A percentile compares a stretch with the other conserved stretches of the same genome.
Evolutionary conservation across 2,888 invertebrate species (phyloP).

Genomic region (Zygogramma bicolorata): DNA sequence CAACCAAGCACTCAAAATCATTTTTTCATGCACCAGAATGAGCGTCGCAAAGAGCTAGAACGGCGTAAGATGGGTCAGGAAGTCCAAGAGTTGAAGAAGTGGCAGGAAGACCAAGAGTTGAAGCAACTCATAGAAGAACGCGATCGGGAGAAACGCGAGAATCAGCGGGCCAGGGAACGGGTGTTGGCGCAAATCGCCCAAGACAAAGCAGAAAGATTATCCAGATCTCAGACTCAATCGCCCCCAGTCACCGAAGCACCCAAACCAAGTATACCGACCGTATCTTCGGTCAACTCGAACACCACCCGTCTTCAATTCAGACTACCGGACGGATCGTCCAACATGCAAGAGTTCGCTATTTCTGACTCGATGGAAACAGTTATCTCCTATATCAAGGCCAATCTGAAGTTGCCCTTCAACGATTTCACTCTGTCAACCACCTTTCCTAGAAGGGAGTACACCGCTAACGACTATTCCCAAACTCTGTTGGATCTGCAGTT

Average conservation of each 20-base stretch:
- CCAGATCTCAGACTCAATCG: constrained; percentile 56
- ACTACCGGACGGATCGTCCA: constrained; percentile 83
- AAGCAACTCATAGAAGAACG: constrained; percentile 80
- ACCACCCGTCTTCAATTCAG: constrained; percentile 86
- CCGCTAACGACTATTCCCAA: constrained; percentile 68
- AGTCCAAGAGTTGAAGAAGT: constrained; percentile 77
- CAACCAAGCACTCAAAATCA: not conserved
- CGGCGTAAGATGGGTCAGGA: constrained; percentile 81
- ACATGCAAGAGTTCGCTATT: constrained; percentile 80
- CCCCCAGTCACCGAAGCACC: constrained; percentile 26
- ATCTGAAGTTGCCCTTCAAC: constrained; percentile 65
- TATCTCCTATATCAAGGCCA: constrained; percentile 63
- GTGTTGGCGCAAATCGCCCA: constrained; percentile 87
- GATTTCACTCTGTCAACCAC: constrained; percentile 81
- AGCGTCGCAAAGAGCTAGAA: constrained; percentile 73
- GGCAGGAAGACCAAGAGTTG: constrained; percentile 81
- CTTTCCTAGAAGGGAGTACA: constrained; percentile 81
- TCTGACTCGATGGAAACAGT: constrained; percentile 74
- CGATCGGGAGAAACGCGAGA: constrained; percentile 81
- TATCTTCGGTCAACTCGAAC: constrained; percentile 59
- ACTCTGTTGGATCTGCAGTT: constrained; percentile 77
- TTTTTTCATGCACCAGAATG: constrained; percentile 50
- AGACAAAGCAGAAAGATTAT: constrained; percentile 80
- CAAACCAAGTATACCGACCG: constrained; percentile 29
- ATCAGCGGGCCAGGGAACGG: constrained; percentile 80